Base-by-base conservation (phyloP, 2,888 invertebrate genomes). In the Heliconius ismenius region DNA sequence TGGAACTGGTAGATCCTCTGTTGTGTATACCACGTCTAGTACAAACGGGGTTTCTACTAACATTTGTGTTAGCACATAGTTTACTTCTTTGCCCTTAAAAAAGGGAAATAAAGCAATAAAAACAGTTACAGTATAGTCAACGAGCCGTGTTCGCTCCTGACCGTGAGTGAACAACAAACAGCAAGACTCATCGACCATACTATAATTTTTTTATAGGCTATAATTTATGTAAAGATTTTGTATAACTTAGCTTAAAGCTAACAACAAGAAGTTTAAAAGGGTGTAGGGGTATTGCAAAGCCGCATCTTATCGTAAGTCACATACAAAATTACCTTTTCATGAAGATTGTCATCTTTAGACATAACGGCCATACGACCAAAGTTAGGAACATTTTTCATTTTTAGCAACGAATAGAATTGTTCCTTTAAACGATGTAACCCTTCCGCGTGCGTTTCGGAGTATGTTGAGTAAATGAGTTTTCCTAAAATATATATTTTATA, bases 11-110 rank as follows among this genome's bases (percentile, higher is more conserved):
- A 95, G 93, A 75, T 96, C 97, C 13, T 95, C 96, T 0, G 98
- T 97, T 80, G 98, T 97, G 86, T 97, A 99, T 0, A 97, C 95
- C 1, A 98, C 93, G 85, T 99, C 98, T 78, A 98, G 88, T 0
- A 96, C 95, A 83, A 98, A 97, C 0, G 98, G 98, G 0, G 97
- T 94, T 81, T 96, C 96, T 0, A 96, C 96, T 0, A 97, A 95
- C 72, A 98, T 89, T 88, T 97, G 97, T n/a, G 96, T 95, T 0
- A 96, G 97, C 3, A 98, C 95, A 82, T 98, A 97, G 88, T 98
- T 98, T 0, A 97, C 96, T 15, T 88, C 86, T 68, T 87, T 89
- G 0, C 88, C 89, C 92, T 94, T 84, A 0, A n/a, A 58, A 21
- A 58, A 39, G 21, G 7, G 9, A 49, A 49, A 49, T 49, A 21